Conservation (phyloP, 2,888 invertebrate species). For the Coremacera marginata region DNA sequence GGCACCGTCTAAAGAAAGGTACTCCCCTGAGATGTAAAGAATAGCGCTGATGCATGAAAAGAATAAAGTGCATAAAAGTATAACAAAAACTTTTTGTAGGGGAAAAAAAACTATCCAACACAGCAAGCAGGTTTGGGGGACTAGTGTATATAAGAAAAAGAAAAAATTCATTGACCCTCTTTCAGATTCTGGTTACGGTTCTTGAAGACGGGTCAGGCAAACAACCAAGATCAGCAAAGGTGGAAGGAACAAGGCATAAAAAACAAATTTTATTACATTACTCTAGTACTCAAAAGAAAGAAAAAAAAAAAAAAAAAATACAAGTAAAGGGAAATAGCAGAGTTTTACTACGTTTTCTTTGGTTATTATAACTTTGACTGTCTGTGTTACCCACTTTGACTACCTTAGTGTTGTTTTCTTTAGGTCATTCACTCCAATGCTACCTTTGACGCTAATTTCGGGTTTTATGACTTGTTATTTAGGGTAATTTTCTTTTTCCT, state of each 20-base stretch:
- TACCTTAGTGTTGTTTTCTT: neutral
- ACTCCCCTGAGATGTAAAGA: neutral
- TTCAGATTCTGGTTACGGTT: neutral
- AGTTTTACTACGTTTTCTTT: neutral
- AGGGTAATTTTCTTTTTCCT: neutral
- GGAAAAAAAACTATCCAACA: neutral
- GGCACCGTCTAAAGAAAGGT: neutral
- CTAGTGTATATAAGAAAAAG: neutral
- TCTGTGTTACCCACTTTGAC: neutral
- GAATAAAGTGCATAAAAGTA: neutral
- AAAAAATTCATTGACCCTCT: constrained; percentile 32
- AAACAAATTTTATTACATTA: neutral
- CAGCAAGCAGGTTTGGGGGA: neutral
- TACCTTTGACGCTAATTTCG: too few species aligned
- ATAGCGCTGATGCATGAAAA: constrained; percentile 17
- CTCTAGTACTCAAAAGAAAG: too few species aligned
- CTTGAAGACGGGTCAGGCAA: neutral
- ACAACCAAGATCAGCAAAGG: constrained; percentile 8
- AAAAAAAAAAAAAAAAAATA: neutral
- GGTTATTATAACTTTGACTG: neutral
- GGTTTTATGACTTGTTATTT: neutral
- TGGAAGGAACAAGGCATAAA: neutral
- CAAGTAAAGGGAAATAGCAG: neutral
- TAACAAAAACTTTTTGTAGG: neutral
- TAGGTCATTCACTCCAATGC: constrained; percentile 6